Evolutionary conservation across 2,888 invertebrate species (phyloP).

Genomic region (Clusia tigrina): DNA sequence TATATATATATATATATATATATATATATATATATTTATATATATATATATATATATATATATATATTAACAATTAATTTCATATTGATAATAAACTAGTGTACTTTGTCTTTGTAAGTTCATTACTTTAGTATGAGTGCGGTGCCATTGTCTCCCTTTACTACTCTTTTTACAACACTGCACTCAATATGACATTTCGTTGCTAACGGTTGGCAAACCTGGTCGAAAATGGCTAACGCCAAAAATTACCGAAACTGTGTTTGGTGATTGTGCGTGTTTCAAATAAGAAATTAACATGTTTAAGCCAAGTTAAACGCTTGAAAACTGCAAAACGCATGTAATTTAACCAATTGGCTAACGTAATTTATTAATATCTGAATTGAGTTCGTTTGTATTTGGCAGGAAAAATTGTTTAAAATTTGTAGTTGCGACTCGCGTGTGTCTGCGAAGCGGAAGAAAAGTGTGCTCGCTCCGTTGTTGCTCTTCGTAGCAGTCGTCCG

Average conservation of each 20-base stretch:
- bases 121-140: too few relatives aligned
- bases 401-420: not conserved
- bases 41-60: too few relatives aligned
- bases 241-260: too few relatives aligned
- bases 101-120: too few relatives aligned
- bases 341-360: conserved; percentile 17
- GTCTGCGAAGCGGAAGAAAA: conserved; percentile 28
- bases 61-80: too few relatives aligned
- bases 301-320: conserved; percentile 14
- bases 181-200: conserved; percentile 28
- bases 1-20: too few relatives aligned
- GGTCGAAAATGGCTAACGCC: conserved; percentile 53
- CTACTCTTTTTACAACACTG: too few relatives aligned
- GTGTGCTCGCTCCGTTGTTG: too few relatives aligned
- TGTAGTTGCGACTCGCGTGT: conserved; percentile 32
- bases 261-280: conserved; percentile 41
- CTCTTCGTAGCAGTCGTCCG: too few relatives aligned
- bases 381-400: conserved; percentile 8
- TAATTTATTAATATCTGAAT: conserved; percentile 18
- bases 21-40: too few relatives aligned
- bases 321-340: conserved; percentile 26
- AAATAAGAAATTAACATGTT: conserved; percentile 32
- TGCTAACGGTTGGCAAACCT: conserved; percentile 40
- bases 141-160: too few relatives aligned
- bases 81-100: too few relatives aligned